A percentile compares a stretch with the other conserved stretches of the same genome.
Evolutionary conservation across 2,797 vertebrate species (phyloP).

Genomic region (Phylloscopus collybita): DNA sequence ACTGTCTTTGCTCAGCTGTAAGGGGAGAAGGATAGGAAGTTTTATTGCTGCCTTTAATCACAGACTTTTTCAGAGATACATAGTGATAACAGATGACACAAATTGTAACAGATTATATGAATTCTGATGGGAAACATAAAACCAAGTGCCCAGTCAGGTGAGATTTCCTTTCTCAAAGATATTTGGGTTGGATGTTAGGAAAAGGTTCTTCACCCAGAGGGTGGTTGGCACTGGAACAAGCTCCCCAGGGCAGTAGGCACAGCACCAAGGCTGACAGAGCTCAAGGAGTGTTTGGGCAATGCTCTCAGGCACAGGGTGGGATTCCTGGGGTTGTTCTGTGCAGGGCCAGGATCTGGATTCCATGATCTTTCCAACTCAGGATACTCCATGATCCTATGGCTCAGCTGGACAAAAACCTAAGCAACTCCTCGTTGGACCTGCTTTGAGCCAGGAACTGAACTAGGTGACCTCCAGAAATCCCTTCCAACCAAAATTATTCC

Average conservation of each 20-base stretch:
- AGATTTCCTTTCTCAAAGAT: background rate
- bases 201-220: background rate
- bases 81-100: background rate
- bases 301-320: background rate
- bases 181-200: background rate
- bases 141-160: background rate
- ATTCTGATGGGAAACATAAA: background rate
- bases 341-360: background rate
- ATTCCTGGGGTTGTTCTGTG: background rate
- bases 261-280: background rate
- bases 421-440: background rate
- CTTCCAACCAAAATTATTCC: conserved; percentile 1
- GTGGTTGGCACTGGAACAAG: background rate
- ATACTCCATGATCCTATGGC: background rate
- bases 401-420: background rate
- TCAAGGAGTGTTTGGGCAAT: background rate
- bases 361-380: background rate
- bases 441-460: background rate
- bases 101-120: background rate
- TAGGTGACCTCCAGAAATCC: background rate
- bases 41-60: background rate
- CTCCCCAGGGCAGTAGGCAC: background rate
- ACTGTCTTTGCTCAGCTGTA: background rate
- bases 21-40: background rate
- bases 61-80: background rate